Base-by-base conservation (phyloP, 1,140 invertebrate species). In the Arctopsyche grandis region DNA sequence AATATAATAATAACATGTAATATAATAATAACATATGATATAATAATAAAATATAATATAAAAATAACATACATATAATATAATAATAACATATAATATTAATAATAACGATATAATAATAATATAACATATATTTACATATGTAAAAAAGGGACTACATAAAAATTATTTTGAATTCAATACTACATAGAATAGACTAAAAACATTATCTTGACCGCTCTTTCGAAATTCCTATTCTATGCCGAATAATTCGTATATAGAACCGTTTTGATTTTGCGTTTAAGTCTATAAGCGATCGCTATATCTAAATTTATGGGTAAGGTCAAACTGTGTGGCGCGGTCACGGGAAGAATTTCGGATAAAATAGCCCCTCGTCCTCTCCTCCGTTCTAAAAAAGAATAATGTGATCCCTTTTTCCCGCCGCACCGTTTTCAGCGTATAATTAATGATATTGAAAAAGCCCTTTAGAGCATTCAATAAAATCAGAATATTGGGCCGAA, bases 381-480 rank as follows among this genome's bases (percentile, higher is more conserved):
- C n/a, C n/a, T n/a, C n/a, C n/a, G n/a, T n/a, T n/a, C n/a, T 22
- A 22, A 63, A 12, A 24, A 22, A 63, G 58, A 63, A 63, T 16
- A 22, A 63, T 63, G 58, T 22, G 58, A 63, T 63, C 58, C 58
- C 58, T 63, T 63, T 63, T 63, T 63, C n/a, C 12, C 58, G 58
- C 16, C 21, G 58, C 21, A 63, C 58, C 58, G 58, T 16, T 63
- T 63, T 63, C 19, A 63, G 24, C 58, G 58, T 63, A 63, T 63
- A 63, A 63, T 63, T 63, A 63, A 63, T 63, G 58, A 63, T 19
- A 22, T 21, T 22, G 58, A 63, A 19, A 63, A n/a, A n/a, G n/a
- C n/a, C n/a, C n/a, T n/a, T n/a, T n/a, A n/a, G 58, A 63, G 58
- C 58, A 19, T 63, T 19, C 58, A 63, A 63, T 63, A 63, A 63